Evolutionary conservation across 2,113 vertebrate genomes (phyloP), one percentile per base, ranked within the genome.

Genomic region (Aix galericulata): DNA sequence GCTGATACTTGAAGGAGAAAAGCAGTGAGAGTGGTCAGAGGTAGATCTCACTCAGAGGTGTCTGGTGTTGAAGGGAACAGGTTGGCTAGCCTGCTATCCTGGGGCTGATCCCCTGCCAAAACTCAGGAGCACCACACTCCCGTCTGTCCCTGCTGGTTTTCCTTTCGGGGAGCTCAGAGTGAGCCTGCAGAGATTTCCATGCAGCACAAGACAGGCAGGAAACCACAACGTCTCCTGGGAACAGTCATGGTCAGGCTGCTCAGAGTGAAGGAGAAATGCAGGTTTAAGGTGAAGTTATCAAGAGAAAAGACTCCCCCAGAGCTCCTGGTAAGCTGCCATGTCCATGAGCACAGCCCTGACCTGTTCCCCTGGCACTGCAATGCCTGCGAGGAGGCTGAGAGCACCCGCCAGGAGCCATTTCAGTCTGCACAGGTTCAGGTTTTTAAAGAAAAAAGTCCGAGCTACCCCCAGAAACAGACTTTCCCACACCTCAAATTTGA

Each of bases 231-330:
- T 66, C 73, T 78, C 66, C 81, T 76, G 62, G 60, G 75, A 93
- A 13, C 58, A 29, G 56, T 64, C 69, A 25, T 4, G 23, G 10
- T 64, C 1, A 2, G 89, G 62, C 32, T 20, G 42, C 40, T 83
- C 52, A 31, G 74, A 60, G 44, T 2, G 44, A 74, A 71, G 50
- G 40, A 64, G 50, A 82, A 94, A 73, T 40, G 46, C 11, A 73
- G 15, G n/a, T 85, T 72, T 60, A 25, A 12, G 69, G 71, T 8
- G 67, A 59, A 86, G 40, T 38, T 71, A 17, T 60, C 52, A 38
- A 82, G 79, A 62, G 15, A 48, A 63, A 36, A n/a, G 14, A 12
- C 0, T 71, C 1, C 0, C 1, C 60, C 52, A 3, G 17, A 52
- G 31, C 6, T 48, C 53, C 40, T 71, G 66, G 73, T 72, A 83